Evolutionary conservation across 2,888 invertebrate genomes (phyloP), one percentile per base, ranked within the genome.

Genomic region (Pemphredon lugubris): DNA sequence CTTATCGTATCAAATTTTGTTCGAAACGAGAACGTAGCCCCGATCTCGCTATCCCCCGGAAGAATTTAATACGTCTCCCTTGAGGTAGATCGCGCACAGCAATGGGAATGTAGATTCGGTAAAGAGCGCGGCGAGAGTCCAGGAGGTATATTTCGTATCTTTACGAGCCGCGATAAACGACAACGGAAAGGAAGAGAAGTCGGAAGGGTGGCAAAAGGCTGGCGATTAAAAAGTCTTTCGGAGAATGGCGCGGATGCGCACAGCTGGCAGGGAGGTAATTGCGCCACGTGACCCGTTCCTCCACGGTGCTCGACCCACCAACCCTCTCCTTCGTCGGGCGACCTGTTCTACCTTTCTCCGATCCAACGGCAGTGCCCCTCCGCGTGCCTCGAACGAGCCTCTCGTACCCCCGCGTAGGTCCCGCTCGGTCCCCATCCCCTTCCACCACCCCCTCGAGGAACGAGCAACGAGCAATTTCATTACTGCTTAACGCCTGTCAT

Each of bases 401-500:
- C 65, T 74, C 79, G 76, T 76, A 74, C 73, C 79, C 79, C 77
- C 79, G 69, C 65, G 61, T 73, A 73, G 77, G 77, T 76, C 83
- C 75, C 82, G 69, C 85, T 77, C 76, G 77, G 81, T 78, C 83
- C 83, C 78, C 84, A 81, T 77, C 79, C 82, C n/a, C 75, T 61
- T 61, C 57, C 75, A 61, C n/a, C 77, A 81, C 81, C 83, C n/a
- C 77, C 83, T 79, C 76, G 81, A 85, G 87, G 86, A 87, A 87
- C 87, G 88, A 88, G 88, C 87, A 89, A 88, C 89, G 89, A 89
- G 90, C 90, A 90, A 90, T 91, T 91, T 91, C 90, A 90, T 90
- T 91, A 90, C 90, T 90, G 90, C 90, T 90, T 90, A 90, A 90
- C 90, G 90, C 89, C 90, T 88, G 88, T 90, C 90, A 90, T 90